Evolutionary conservation across 1,140 invertebrate species (phyloP).

Genomic region (Asbolus verrucosus): DNA sequence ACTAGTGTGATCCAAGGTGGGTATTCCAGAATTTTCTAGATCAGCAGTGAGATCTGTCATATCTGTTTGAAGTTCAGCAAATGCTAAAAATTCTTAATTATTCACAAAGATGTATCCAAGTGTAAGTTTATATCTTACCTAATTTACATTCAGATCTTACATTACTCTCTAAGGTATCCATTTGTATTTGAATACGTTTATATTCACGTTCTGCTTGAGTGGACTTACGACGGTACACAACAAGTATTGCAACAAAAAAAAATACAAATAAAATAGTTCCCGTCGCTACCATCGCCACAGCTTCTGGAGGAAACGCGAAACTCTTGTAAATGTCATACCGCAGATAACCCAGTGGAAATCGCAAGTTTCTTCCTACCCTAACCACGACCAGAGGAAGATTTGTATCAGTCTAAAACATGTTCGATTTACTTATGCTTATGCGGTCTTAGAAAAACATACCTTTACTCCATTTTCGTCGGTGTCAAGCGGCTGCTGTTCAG

Average conservation of each 20-base stretch:
- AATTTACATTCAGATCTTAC: constrained; percentile 98
- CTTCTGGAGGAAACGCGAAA: constrained; percentile 88
- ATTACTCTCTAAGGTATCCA: constrained; percentile 99
- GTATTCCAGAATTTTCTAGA: constrained; percentile 94
- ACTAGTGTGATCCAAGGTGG: constrained; percentile 93
- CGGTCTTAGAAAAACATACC: constrained; percentile 59
- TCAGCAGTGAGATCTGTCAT: constrained; percentile 98
- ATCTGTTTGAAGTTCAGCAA: constrained; percentile 98
- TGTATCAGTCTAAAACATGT: constrained; percentile 68
- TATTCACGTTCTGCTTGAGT: constrained; percentile 96
- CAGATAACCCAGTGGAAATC: constrained; percentile 89
- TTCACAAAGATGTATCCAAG: constrained; percentile 30
- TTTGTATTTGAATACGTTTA: constrained; percentile 98
- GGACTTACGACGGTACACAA: constrained; percentile 91
- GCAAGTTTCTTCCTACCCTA: constrained; percentile 85
- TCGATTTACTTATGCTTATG: constrained; percentile 3
- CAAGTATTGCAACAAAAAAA: constrained; percentile 86
- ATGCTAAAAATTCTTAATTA: constrained; percentile 74
- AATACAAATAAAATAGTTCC: constrained; percentile 86
- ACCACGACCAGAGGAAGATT: constrained; percentile 91
- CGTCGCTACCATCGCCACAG: constrained; percentile 85
- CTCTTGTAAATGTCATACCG: constrained; percentile 89
- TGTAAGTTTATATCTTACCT: constrained; percentile 66
- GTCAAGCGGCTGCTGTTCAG: constrained; percentile 83
- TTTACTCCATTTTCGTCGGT: constrained; percentile 88